phyloP scores from a whole-genome alignment of 2,888 invertebrate genomes.

The Apotomis turbidana region DNA sequence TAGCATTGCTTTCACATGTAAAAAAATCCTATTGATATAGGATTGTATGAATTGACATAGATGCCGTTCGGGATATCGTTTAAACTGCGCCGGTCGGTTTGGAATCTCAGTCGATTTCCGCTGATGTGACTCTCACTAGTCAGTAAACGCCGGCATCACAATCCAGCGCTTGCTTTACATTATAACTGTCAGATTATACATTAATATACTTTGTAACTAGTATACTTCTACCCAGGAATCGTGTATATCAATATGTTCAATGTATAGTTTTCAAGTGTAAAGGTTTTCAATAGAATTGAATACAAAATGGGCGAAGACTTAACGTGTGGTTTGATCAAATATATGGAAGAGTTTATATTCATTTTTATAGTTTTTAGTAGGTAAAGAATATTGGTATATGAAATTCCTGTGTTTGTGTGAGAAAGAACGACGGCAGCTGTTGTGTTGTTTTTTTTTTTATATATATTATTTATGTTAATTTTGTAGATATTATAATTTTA shows the following conservation, averaged over 20 bases:
- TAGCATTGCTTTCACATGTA: too few relatives aligned
- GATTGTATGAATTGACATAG: not conserved
- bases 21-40: not conserved
- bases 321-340: too few relatives aligned
- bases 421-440: constrained; percentile 61
- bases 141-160: constrained; percentile 78
- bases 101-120: constrained; percentile 70
- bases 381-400: constrained; percentile 8
- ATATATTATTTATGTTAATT: constrained; percentile 54
- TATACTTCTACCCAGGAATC: constrained; percentile 20
- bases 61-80: constrained; percentile 41
- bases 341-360: too few relatives aligned
- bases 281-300: not conserved
- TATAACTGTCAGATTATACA: constrained; percentile 30
- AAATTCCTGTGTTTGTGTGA: constrained; percentile 47
- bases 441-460: constrained; percentile 57
- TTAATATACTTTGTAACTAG: constrained; percentile 21
- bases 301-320: too few relatives aligned
- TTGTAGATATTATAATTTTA: constrained; percentile 38
- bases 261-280: not conserved
- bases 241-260: constrained; percentile 17
- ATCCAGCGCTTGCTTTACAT: constrained; percentile 46
- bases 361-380: too few relatives aligned
- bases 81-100: constrained; percentile 54
- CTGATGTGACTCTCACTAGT: constrained; percentile 76